Base-by-base conservation (phyloP, 2,888 invertebrate species). In the Drosophila eohydei region DNA sequence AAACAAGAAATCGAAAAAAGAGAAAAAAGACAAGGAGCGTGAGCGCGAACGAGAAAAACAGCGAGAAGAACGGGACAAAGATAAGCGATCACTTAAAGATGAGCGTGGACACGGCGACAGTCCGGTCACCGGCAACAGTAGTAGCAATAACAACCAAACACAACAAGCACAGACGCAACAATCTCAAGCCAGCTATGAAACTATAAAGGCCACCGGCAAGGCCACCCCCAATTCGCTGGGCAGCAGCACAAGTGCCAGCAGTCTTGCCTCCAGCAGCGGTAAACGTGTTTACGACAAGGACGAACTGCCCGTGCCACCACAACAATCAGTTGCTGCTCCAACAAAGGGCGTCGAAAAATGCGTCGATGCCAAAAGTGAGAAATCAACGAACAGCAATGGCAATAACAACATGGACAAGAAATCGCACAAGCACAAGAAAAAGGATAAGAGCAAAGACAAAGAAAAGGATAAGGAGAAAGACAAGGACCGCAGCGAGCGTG, bases 391-490 rank as follows among this genome's bases (percentile, higher is more conserved):
- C 68, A 68, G 36, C 66, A 61, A 71, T 54, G 60, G 67, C 50
- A 51, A 55, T 60, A 54, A 44, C 71, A 38, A n/a, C 62, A 94
- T 94, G 89, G 93, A 93, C 62, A 94, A 94, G 86, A 93, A 94
- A 73, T 94, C 94, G 81, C 94, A 95, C 77, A 95, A 95, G 88
- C 94, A 95, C 78, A 95, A 95, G 92, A 95, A 95, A 90, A 95
- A 95, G 90, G 95, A 95, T 76, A 95, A 95, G 84, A 95, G 95
- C 87, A 94, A 95, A 88, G 95, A 95, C 21, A 94, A 94, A 81
- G 95, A 95, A 52, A 95, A 94, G 83, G 90, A 91, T n/a, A 90
- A 90, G 68, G 83, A 90, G 11, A 89, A 85, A 54, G 79, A 88
- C 8, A 87, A 83, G 48, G 88, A 88, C 21, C 68, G 71, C n/a